A percentile compares a stretch with the other conserved stretches of the same genome.
These are phyloP conservation scores for Meloidogyne hapla DNA, from an alignment of 1,140 invertebrate genomes.

Conservation along the genomic window DNA sequence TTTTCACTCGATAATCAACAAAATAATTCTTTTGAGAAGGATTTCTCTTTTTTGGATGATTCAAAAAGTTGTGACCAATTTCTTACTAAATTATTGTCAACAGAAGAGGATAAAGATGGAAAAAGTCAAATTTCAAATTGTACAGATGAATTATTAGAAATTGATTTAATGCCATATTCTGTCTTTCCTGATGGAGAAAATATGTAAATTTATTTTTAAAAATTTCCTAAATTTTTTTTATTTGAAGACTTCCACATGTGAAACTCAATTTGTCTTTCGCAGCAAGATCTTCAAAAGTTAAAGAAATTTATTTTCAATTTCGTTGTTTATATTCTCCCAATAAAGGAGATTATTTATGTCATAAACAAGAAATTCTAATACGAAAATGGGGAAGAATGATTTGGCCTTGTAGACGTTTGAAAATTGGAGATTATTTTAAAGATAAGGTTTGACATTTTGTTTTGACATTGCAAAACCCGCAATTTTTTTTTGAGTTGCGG, in stretches of 20 bases:
- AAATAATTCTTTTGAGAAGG: background rate
- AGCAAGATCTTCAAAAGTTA: conserved; percentile 22
- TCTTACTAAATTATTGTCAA: conserved; percentile 2
- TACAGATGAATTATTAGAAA: conserved; percentile 12
- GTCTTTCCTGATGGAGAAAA: conserved; percentile 32
- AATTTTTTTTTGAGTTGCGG: too few species aligned
- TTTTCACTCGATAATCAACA: background rate
- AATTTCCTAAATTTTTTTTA: background rate
- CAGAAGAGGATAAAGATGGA: background rate
- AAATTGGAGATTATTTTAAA: conserved; percentile 29
- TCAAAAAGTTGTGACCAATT: conserved; percentile 25
- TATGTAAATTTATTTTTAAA: conserved; percentile 33
- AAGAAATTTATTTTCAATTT: conserved; percentile 44
- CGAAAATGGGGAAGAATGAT: conserved; percentile 42
- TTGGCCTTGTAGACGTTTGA: conserved; percentile 45
- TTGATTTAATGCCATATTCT: conserved; percentile 6
- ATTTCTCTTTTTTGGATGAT: conserved; percentile 18
- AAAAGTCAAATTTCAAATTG: conserved; percentile 9
- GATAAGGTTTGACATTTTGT: conserved; percentile 1
- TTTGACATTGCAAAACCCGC: background rate
- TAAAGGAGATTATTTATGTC: conserved; percentile 52
- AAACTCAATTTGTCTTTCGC: conserved; percentile 48
- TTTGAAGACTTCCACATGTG: conserved; percentile 54
- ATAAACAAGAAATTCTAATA: conserved; percentile 46
- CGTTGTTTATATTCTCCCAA: conserved; percentile 52